Evolutionary conservation across 2,797 vertebrate species (phyloP), one percentile per base, ranked within the genome.

Genomic region (Hapalemur alaotrensis): DNA sequence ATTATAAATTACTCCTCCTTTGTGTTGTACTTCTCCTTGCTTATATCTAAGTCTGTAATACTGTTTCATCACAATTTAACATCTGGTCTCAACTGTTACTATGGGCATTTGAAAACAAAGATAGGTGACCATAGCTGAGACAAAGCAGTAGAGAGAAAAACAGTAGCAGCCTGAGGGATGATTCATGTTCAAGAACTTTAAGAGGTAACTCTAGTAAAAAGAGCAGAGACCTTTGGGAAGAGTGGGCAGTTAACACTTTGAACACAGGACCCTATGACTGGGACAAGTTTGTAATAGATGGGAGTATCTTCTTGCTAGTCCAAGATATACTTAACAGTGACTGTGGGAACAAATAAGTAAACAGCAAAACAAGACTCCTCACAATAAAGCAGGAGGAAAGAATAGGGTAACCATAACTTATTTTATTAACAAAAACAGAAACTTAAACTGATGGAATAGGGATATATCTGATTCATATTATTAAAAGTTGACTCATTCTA

Each of bases 231-330:
- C 30, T 52, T 6, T 20, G 41, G 14, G 54, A 48, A 78, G 7
- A 83, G n/a, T 79, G 13, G 22, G 7, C 28, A 76, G 28, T 2
- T 13, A 14, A 41, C 78, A 43, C 57, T 25, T 54, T 17, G 7
- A 91, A 22, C 0, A 43, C 22, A 28, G 9, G 4, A 2, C 1
- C 12, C 7, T 10, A 4, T 38, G 13, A 5, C 5, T 3, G 7
- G 17, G 30, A 41, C 7, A 61, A 2, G 14, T n/a, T 61, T 80
- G 12, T 30, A 4, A n/a, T 32, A 23, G 4, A 50, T 48, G 15
- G 12, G 7, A 32, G 3, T 23, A 10, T 50, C n/a, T 9, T 75
- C 0, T 72, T 65, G 8, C 23, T n/a, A 30, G 43, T 35, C 18
- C 22, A 14, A 57, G 7, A 25, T 20, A 20, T 3, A 57, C 18